Evolutionary conservation across 2,797 vertebrate species (phyloP), one percentile per base, ranked within the genome.

Genomic region (Sarcoramphus papa): DNA sequence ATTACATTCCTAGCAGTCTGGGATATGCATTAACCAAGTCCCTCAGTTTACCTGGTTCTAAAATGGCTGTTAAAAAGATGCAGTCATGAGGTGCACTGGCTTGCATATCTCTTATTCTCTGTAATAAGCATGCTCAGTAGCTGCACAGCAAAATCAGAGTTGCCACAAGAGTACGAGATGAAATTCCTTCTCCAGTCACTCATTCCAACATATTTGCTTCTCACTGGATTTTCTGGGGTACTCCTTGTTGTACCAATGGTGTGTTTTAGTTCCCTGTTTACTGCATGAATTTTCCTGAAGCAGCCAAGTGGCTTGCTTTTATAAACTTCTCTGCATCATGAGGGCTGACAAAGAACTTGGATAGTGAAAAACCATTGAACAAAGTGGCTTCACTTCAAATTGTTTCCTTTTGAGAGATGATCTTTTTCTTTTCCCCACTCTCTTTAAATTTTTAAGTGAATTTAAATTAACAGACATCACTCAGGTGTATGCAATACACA

Each of bases 71-170:
- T 47, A 83, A 83, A 72, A 53, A 22, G 24, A 21, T 10, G 22
- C 13, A 43, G n/a, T 59, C 16, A 25, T 1, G 3, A 68, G 30
- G 18, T 1, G 2, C 1, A 1, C 16, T 68, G 28, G 8, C 54
- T 73, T 51, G 40, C 19, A 20, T 9, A 19, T 27, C 20, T 76
- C 59, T 37, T 20, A 20, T 10, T 82, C 12, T 69, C 37, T 69
- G 15, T 51, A 88, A 54, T 28, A 86, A 45, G 4, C 7, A 3
- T 10, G 17, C 24, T 84, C 45, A 78, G 85, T 37, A 48, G 12
- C 16, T n/a, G n/a, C 60, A 56, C 5, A 22, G 50, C 47, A 93
- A 70, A 84, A 63, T 57, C 33, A 41, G 18, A 16, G 9, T 56
- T 87, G 51, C 40, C 40, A 30, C 47, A 67, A 31, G 5, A 10